Evolutionary conservation across 2,113 vertebrate genomes (phyloP).

Genomic region (Hypocryptadius cinnamomeus): DNA sequence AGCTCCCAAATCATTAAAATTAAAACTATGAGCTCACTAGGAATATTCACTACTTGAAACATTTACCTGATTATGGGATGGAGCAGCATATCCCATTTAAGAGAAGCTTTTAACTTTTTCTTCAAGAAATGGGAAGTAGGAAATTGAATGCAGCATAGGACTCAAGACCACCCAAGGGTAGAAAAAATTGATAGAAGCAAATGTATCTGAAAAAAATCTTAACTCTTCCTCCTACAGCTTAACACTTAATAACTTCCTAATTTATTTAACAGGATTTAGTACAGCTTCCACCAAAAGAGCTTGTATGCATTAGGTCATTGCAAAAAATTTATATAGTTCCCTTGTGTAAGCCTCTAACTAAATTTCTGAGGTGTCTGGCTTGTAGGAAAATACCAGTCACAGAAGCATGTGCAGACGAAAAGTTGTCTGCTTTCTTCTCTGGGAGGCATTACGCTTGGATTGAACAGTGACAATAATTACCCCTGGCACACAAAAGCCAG

Average conservation of each 20-base stretch:
- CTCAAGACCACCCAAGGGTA: background rate
- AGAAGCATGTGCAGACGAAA: background rate
- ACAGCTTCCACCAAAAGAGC: background rate
- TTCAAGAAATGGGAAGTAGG: background rate
- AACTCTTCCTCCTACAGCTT: background rate
- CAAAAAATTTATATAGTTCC: background rate
- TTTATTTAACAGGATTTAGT: background rate
- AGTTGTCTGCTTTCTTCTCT: background rate
- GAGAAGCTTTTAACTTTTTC: background rate
- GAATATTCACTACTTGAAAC: background rate
- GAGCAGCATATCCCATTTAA: background rate
- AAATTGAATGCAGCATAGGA: accelerated
- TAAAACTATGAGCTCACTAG: background rate
- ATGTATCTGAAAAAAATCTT: background rate
- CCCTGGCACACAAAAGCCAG: background rate
- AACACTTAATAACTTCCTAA: background rate
- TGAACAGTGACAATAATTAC: background rate
- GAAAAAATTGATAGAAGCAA: background rate
- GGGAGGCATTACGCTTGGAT: background rate
- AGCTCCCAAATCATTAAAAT: background rate
- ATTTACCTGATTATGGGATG: background rate
- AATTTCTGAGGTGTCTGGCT: background rate
- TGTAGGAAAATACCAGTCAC: background rate
- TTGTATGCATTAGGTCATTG: background rate
- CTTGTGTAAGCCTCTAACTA: background rate